These are phyloP conservation scores for Glaucidium brasilianum DNA, from an alignment of 2,113 vertebrate genomes.

Conservation along the genomic window DNA sequence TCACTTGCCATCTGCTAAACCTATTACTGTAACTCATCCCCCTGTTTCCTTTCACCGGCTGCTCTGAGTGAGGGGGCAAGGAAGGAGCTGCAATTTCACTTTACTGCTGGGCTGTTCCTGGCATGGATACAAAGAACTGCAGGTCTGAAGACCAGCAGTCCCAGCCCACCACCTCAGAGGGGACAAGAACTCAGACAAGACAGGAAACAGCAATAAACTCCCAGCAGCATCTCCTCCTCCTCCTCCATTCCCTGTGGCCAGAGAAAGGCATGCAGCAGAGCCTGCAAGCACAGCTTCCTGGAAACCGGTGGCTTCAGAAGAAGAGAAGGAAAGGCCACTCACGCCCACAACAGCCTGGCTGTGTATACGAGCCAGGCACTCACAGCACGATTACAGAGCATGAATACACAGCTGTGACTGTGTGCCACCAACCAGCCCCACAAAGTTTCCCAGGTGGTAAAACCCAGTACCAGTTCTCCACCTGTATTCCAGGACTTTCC, in stretches of 20 bases:
- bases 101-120: conserved; percentile 26
- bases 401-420: rapidly evolving
- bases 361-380: not conserved
- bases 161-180: not conserved
- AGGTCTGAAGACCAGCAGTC: not conserved
- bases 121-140: conserved; percentile 13
- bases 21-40: conserved; percentile 21
- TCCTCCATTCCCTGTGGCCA: not conserved
- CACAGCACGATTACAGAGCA: not conserved
- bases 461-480: not conserved
- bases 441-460: not conserved
- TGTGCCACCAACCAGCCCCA: not conserved
- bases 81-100: conserved; percentile 42
- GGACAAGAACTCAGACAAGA: conserved; percentile 44
- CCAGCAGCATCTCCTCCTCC: not conserved
- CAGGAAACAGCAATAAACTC: conserved; percentile 43
- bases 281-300: not conserved
- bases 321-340: not conserved
- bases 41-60: not conserved
- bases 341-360: not conserved
- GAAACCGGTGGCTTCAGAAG: not conserved
- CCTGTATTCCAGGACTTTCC: not conserved
- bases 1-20: conserved; percentile 18
- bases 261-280: not conserved
- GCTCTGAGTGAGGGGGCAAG: not conserved